phyloP scores from a whole-genome alignment of 2,797 vertebrate species.

The Helarctos malayanus region DNA sequence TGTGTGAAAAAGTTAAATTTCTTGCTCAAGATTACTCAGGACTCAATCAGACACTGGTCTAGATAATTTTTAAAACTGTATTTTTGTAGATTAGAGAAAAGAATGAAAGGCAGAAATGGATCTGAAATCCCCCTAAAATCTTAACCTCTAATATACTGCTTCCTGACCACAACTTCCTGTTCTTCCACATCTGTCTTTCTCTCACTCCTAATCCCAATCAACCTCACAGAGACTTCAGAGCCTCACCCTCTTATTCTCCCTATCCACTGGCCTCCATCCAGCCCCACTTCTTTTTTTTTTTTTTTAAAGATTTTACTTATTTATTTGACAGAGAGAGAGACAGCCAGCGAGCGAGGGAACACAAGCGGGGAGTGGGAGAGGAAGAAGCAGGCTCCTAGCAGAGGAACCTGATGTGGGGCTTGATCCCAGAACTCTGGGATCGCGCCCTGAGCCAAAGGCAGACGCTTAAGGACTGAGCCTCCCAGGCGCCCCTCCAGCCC shows the following conservation, averaged over 20 bases:
- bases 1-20: slow-evolving; percentile 8
- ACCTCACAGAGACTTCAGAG: not conserved
- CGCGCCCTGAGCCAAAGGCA: too few species aligned
- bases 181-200: not conserved
- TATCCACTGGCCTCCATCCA: not conserved
- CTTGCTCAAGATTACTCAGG: slow-evolving; percentile 24
- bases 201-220: not conserved
- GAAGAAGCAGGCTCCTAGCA: too few species aligned
- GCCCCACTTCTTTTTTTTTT: not conserved
- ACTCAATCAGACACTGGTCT: not conserved
- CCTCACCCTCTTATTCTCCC: not conserved
- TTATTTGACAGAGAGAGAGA: too few species aligned
- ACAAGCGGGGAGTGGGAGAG: too few species aligned
- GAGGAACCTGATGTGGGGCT: too few species aligned
- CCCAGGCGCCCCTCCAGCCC: not conserved
- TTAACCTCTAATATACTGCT: not conserved
- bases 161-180: not conserved
- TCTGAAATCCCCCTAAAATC: not conserved
- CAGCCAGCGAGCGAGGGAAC: too few species aligned
- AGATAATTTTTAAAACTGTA: slow-evolving; percentile 21
- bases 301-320: too few species aligned
- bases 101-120: slow-evolving; percentile 15
- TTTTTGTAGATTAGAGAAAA: slow-evolving; percentile 32
- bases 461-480: too few species aligned
- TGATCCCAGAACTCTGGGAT: too few species aligned